A percentile compares a stretch with the other conserved stretches of the same genome.
phyloP scores from a whole-genome alignment of 2,113 vertebrate species.

The Neotoma lepida region DNA sequence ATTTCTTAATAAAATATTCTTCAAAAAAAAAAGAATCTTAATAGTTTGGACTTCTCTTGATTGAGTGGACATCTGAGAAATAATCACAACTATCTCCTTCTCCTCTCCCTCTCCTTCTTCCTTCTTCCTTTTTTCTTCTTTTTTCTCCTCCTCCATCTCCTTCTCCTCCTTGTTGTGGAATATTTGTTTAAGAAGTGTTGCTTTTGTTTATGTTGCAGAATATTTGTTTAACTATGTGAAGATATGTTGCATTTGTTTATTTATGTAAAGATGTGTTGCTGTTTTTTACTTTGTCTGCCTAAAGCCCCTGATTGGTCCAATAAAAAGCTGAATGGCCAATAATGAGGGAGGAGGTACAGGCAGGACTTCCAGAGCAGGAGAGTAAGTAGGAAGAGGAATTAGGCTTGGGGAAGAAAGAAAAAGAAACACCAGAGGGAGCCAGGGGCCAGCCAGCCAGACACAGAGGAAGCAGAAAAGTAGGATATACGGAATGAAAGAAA shows the following conservation, averaged over 20 bases:
- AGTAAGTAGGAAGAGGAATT: not conserved
- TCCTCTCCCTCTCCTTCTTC: not conserved
- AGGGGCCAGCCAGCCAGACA: not conserved
- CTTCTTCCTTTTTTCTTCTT: not conserved
- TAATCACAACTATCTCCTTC: not conserved
- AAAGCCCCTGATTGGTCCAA: not conserved
- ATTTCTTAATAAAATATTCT: too few relatives aligned
- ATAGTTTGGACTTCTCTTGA: constrained; percentile 8
- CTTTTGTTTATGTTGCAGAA: not conserved
- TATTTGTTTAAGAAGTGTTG: not conserved
- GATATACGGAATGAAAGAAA: not conserved
- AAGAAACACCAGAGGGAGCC: not conserved
- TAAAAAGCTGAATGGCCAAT: not conserved
- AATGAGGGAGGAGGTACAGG: not conserved
- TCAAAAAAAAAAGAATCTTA: not conserved
- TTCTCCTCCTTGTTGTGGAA: not conserved
- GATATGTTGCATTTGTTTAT: not conserved
- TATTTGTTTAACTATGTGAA: not conserved
- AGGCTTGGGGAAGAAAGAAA: not conserved
- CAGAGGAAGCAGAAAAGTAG: not conserved
- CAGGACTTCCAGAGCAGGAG: not conserved
- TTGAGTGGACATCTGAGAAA: not conserved
- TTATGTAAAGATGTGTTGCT: not conserved
- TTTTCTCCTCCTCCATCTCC: not conserved
- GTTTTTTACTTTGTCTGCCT: not conserved